These are phyloP conservation scores for Otis tarda DNA, from an alignment of 2,113 vertebrate genomes.

Conservation along the genomic window DNA sequence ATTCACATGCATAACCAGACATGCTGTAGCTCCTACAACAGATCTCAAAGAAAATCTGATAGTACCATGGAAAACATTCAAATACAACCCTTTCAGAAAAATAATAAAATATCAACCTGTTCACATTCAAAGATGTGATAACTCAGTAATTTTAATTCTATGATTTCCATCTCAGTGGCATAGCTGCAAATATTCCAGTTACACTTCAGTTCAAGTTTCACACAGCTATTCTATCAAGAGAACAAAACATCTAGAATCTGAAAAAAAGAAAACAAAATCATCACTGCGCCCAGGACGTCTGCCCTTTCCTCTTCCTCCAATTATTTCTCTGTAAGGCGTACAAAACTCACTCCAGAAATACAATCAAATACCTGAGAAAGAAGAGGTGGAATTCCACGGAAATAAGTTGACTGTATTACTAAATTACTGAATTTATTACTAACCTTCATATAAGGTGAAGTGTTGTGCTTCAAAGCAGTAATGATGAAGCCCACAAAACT, in stretches of 20 bases:
- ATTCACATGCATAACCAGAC: not conserved
- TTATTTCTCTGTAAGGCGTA: not conserved
- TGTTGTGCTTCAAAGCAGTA: not conserved
- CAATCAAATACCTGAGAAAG: not conserved
- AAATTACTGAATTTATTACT: not conserved
- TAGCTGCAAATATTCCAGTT: not conserved
- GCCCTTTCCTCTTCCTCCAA: conserved; percentile 18
- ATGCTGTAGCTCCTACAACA: rapidly evolving
- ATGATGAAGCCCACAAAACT: not conserved
- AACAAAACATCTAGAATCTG: not conserved
- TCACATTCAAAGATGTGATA: not conserved
- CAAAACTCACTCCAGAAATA: not conserved
- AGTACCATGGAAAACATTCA: not conserved
- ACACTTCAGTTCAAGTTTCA: not conserved
- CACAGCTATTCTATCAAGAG: not conserved
- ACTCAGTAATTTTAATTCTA: not conserved
- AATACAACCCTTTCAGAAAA: not conserved
- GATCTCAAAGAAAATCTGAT: not conserved
- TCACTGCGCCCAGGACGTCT: not conserved
- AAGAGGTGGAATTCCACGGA: not conserved
- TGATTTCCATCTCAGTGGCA: not conserved
- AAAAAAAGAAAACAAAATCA: not conserved
- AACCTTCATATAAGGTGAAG: not conserved
- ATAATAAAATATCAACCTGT: not conserved
- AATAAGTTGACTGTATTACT: not conserved